Evolutionary conservation across 1,140 invertebrate species (phyloP).

Genomic region (Centruroides vittatus): DNA sequence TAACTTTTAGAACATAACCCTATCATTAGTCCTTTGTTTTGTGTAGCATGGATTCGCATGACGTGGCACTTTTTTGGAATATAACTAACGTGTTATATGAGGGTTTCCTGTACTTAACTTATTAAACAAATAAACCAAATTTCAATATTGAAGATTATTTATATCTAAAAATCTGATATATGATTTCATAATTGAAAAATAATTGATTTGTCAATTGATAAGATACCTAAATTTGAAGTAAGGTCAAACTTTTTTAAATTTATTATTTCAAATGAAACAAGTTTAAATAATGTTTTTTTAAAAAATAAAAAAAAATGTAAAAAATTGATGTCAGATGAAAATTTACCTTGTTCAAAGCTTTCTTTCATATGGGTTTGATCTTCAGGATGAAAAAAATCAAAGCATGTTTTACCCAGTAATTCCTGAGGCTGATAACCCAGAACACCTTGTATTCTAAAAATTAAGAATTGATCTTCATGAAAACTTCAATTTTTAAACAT

Average conservation of each 20-base stretch:
- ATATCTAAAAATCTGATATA: too few relatives aligned
- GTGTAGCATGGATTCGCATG: too few relatives aligned
- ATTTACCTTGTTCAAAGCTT: conserved; percentile 85
- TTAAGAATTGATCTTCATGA: background rate
- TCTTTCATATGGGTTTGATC: conserved; percentile 94
- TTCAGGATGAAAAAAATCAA: conserved; percentile 92
- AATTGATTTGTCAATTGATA: too few relatives aligned
- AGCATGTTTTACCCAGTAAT: conserved; percentile 83
- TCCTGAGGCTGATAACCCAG: conserved; percentile 88
- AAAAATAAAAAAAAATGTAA: background rate
- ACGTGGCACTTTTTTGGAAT: too few relatives aligned
- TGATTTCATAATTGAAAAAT: too few relatives aligned
- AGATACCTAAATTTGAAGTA: too few relatives aligned
- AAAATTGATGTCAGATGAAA: background rate
- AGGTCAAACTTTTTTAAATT: background rate
- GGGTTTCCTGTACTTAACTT: too few relatives aligned
- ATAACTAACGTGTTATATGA: too few relatives aligned
- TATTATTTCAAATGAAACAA: background rate
- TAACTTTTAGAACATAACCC: too few relatives aligned
- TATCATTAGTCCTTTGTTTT: too few relatives aligned
- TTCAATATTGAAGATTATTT: too few relatives aligned
- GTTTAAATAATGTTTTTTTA: background rate
- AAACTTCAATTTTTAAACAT: background rate
- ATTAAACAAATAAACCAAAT: too few relatives aligned
- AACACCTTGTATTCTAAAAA: conserved; percentile 53